These are phyloP conservation scores for Malaclemys terrapin DNA, from an alignment of 2,113 vertebrate species.

Conservation along the genomic window DNA sequence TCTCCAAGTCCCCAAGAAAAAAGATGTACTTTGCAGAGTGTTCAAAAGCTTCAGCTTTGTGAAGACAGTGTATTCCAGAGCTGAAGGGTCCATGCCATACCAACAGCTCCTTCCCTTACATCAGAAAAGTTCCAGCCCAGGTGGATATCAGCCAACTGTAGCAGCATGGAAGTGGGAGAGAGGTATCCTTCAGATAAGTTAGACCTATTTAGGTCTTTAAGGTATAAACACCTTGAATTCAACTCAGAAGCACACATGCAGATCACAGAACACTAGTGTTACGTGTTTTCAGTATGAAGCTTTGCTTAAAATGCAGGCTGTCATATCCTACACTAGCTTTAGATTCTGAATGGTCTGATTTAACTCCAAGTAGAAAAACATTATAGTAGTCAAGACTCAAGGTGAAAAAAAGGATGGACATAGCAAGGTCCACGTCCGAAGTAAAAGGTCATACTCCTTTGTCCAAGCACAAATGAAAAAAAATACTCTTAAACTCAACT, in stretches of 20 bases:
- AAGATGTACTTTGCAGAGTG: not conserved
- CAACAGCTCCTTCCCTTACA: conserved; percentile 45
- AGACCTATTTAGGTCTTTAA: not conserved
- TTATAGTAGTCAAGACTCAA: not conserved
- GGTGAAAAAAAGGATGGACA: not conserved
- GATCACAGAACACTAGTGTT: not conserved
- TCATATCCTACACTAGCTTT: not conserved
- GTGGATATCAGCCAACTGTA: conserved; percentile 43
- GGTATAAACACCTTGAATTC: conserved; percentile 4
- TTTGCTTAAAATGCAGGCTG: conserved; percentile 14
- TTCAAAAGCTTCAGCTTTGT: conserved; percentile 25
- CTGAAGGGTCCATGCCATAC: not conserved
- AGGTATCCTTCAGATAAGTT: not conserved
- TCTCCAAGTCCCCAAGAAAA: not conserved
- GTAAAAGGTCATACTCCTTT: conserved; percentile 21
- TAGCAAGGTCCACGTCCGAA: not conserved
- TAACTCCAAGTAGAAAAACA: conserved; percentile 13
- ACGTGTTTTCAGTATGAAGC: not conserved
- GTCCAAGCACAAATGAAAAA: not conserved
- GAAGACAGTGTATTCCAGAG: conserved; percentile 9
- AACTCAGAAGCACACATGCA: not conserved
- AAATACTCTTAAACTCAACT: not conserved
- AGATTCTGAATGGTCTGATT: conserved; percentile 5
- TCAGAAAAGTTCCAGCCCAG: not conserved
- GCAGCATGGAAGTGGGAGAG: not conserved